Evolutionary conservation across 1,140 invertebrate species (phyloP).

Genomic region (Daktulosphaira vitifoliae): DNA sequence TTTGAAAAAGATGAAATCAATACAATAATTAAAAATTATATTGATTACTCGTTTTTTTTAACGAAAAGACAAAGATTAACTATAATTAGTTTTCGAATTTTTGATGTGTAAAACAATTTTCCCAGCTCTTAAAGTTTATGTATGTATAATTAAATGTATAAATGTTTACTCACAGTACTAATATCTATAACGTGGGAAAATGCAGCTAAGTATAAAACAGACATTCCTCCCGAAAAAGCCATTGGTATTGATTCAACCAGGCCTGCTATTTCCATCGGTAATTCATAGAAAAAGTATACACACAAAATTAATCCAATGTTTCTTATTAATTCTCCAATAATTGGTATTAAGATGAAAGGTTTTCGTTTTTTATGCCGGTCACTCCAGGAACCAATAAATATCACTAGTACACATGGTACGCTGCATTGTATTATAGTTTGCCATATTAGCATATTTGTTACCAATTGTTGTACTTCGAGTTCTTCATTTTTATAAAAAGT

Average conservation of each 20-base stretch:
- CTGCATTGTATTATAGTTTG: constrained; percentile 66
- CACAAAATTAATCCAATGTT: constrained; percentile 53
- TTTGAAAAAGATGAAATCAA: no score
- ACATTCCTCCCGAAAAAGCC: constrained; percentile 68
- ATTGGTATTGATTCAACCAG: constrained; percentile 65
- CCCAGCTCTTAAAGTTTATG: no score
- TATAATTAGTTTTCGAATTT: no score
- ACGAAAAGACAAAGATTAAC: no score
- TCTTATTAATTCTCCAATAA: constrained; percentile 44
- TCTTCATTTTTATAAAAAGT: constrained; percentile 58
- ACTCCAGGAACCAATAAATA: constrained; percentile 70
- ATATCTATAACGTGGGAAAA: constrained; percentile 81
- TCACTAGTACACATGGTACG: constrained; percentile 59
- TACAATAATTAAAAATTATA: no score
- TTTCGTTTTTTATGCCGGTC: constrained; percentile 63
- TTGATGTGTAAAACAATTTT: no score
- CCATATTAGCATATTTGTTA: constrained; percentile 66
- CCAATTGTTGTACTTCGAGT: constrained; percentile 59
- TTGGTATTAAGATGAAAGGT: constrained; percentile 62
- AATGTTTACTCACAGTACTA: constrained; percentile 50
- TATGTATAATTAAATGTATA: no score
- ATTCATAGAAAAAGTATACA: constrained; percentile 62
- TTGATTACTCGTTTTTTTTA: no score
- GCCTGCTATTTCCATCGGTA: constrained; percentile 66
- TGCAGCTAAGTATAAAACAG: constrained; percentile 75